phyloP scores from a whole-genome alignment of 1,140 invertebrate species.

The Microplitis mediator region DNA sequence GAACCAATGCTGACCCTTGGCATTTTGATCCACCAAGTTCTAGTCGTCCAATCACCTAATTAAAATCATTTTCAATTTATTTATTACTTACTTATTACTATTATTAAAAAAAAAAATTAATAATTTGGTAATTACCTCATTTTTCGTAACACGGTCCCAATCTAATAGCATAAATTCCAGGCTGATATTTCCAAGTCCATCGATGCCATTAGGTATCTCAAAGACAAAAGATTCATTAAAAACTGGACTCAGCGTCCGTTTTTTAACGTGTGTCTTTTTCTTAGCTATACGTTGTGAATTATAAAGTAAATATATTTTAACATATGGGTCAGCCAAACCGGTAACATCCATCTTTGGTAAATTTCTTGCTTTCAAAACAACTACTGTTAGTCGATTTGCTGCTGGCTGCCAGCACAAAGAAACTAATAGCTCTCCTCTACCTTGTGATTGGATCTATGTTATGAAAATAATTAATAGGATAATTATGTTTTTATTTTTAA shows the following conservation, averaged over 20 bases:
- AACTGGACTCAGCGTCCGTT: conserved; percentile 94
- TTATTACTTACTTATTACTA: neutral
- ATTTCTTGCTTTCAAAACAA: conserved; percentile 91
- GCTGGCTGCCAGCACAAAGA: conserved; percentile 95
- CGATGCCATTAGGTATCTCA: conserved; percentile 78
- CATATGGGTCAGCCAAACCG: conserved; percentile 91
- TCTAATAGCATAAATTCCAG: conserved; percentile 93
- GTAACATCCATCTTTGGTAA: conserved; percentile 95
- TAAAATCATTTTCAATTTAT: neutral
- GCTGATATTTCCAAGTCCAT: conserved; percentile 86
- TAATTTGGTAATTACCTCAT: conserved; percentile 73
- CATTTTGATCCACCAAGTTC: conserved; percentile 85
- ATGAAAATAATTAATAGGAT: neutral
- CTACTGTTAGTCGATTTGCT: conserved; percentile 85
- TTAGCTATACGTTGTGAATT: conserved; percentile 98
- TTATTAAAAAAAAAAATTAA: neutral
- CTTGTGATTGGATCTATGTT: conserved; percentile 80
- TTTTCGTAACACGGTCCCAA: conserved; percentile 97
- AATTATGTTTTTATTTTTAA: conserved; percentile 7
- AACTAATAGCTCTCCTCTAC: conserved; percentile 87
- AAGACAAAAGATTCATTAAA: conserved; percentile 98
- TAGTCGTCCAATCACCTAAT: conserved; percentile 89
- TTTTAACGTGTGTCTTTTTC: conserved; percentile 99
- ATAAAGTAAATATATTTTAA: conserved; percentile 96
- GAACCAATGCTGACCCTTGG: conserved; percentile 81